Base-by-base conservation (phyloP, 2,113 vertebrate species). In the Rhinoderma darwinii region DNA sequence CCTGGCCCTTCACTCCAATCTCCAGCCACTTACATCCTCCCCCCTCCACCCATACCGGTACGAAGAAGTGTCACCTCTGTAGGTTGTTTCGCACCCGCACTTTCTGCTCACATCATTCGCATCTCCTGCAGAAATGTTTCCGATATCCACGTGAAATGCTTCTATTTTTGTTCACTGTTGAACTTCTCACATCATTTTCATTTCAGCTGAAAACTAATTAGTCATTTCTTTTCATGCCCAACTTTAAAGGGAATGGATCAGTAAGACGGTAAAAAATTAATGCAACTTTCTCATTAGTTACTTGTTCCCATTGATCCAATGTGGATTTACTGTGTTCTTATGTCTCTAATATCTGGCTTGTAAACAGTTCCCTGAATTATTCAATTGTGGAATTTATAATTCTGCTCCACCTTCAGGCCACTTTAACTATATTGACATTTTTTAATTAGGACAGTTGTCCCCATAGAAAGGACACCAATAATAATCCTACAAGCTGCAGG, bases 191-290 rank as follows among this genome's bases (percentile, higher is more conserved):
- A 80, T 78, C 76, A 2, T 59, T 59, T 59, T 59, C 51, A 56
- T 59, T 59, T 54, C 77, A 39, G 51, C 50, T 79, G 76, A 54
- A 78, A 79, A 37, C 47, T 79, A 77, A 77, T 77, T 50, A 80
- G 77, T 80, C 77, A 80, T 56, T 80, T 80, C 51, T 56, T 80
- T 56, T 80, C 77, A 80, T 56, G 32, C 50, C 77, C 51, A 20
- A 80, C 32, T 80, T 56, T 59, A 80, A 80, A 80, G 77, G 77
- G 77, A 80, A 80, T 39, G 50, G 11, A 80, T 80, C 32, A 80
- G 51, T 32, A 59, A 39, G 51, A 54, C 51, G 12, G 50, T 80
- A 32, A 80, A 80, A 56, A 56, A 80, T 80, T 80, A 25, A 80
- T 80, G 50, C 51, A 51, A n/a, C 35, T 7, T 59, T 59, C 77